Evolutionary conservation across 2,113 vertebrate genomes (phyloP), one percentile per base, ranked within the genome.

Genomic region (Hippopotamus amphibius): DNA sequence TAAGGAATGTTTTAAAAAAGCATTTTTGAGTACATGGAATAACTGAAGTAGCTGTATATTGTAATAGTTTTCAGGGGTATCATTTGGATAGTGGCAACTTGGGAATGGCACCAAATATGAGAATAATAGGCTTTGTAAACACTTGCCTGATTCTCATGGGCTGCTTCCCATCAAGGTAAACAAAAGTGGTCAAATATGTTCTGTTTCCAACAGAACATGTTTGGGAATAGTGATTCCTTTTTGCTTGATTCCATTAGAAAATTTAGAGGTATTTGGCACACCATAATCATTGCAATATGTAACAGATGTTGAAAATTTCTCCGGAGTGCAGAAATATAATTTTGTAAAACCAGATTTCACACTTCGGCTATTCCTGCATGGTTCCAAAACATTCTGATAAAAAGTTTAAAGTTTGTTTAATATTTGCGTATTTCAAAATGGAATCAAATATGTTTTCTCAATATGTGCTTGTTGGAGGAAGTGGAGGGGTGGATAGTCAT

Each of bases 11-110:
- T 95, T 93, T 90, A 14, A 77, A 95, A 94, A 94, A 93, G 33
- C 46, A 37, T 26, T 41, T 79, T 85, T 89, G 66, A 81, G 22
- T 68, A 53, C 4, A 8, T 74, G 37, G 55, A 82, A 89, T 79
- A 74, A 53, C 28, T 69, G 19, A 96, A 65, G 63, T 57, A 89
- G 3, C 48, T 95, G 7, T 77, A 61, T 57, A 71, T 65, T 87
- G n/a, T 50, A 89, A 37, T 93, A 16, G 11, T 69, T 93, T 95
- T 48, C 61, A 88, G n/a, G 68, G 26, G 30, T 94, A 66, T 94
- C 43, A 50, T 90, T 91, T 92, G 55, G 37, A 79, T 57, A 77
- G 76, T 96, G 92, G 93, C 88, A 97, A 77, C 82, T 91, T 96
- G 66, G 37, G 21, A 92, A 55, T 76, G 83, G n/a, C 61, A 92